Conservation (phyloP, 1,140 invertebrate genomes). For the Hylyphantes graminicola region DNA sequence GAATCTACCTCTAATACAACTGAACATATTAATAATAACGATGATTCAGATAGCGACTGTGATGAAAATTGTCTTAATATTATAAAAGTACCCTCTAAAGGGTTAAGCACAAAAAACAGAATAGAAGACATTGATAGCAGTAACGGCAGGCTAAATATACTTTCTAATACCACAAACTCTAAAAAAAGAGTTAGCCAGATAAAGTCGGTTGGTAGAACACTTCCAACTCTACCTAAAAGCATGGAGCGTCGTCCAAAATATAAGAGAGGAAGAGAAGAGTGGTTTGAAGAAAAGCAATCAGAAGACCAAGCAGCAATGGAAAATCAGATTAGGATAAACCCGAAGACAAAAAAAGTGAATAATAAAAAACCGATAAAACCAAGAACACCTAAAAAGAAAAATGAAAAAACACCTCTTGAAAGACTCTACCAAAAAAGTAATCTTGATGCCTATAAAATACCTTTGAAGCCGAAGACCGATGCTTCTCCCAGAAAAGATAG, state of each 20-base stretch:
- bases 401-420: not conserved
- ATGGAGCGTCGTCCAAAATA: not conserved
- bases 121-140: too few relatives aligned
- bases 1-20: too few relatives aligned
- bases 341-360: not conserved
- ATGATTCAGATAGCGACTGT: too few relatives aligned
- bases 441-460: not conserved
- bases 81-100: too few relatives aligned
- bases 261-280: slow-evolving; percentile 23
- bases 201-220: not conserved
- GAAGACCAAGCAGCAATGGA: not conserved
- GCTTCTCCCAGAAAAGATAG: not conserved
- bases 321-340: not conserved
- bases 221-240: slow-evolving; percentile 19
- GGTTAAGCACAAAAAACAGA: too few relatives aligned
- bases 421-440: not conserved
- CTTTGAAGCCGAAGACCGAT: not conserved
- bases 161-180: too few relatives aligned
- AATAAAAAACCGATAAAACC: not conserved
- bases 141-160: too few relatives aligned
- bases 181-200: too few relatives aligned
- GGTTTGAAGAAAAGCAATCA: not conserved
- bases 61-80: too few relatives aligned
- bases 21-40: too few relatives aligned
- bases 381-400: not conserved